These are phyloP conservation scores for Ochropleura plecta DNA, from an alignment of 2,888 invertebrate genomes.

Conservation along the genomic window DNA sequence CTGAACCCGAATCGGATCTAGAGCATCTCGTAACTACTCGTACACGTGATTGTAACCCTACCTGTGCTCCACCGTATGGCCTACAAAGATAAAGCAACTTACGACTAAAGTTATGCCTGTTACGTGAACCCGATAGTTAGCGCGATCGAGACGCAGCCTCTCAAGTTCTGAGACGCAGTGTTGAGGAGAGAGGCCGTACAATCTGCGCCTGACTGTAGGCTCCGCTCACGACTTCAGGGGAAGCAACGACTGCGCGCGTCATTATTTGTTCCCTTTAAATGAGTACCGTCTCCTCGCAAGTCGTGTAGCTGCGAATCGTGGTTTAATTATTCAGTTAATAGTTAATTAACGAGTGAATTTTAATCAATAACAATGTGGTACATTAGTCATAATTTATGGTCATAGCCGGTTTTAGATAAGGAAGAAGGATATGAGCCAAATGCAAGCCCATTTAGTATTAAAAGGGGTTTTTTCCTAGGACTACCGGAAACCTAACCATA, in stretches of 20 bases:
- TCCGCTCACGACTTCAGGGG: background rate
- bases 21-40: constrained; percentile 20
- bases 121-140: constrained; percentile 49
- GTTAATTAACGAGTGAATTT: background rate
- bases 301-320: no score
- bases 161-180: constrained; percentile 22
- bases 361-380: constrained; percentile 4
- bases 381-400: background rate
- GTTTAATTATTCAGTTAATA: background rate
- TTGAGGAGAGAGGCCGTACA: constrained; percentile 13
- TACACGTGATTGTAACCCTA: constrained; percentile 36
- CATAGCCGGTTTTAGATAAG: background rate
- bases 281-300: background rate
- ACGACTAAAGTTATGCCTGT: constrained; percentile 39
- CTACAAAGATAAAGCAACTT: constrained; percentile 47
- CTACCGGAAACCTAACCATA: background rate
- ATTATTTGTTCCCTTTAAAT: background rate
- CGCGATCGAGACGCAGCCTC: constrained; percentile 35
- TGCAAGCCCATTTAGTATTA: no score
- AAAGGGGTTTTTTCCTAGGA: background rate
- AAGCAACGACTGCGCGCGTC: background rate
- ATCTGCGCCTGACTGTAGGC: constrained; percentile 24
- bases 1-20: constrained; percentile 35
- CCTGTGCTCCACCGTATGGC: constrained; percentile 28
- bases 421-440: background rate